phyloP scores from a whole-genome alignment of 2,888 invertebrate genomes.

The Unio delphinus region DNA sequence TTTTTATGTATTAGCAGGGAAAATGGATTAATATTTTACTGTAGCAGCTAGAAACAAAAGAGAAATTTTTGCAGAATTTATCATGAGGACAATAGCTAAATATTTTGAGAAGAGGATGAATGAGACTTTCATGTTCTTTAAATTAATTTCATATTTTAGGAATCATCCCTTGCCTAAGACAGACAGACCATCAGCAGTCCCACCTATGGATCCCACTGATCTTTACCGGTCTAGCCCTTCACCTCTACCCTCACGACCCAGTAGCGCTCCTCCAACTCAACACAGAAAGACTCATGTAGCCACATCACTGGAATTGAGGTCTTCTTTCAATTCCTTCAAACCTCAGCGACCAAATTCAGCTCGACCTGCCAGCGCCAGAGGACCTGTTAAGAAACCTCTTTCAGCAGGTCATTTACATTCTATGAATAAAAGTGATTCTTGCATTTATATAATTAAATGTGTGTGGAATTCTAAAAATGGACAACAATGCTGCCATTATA shows the following conservation, averaged over 20 bases:
- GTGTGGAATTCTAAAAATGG: no score
- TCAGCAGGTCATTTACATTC: conserved; percentile 23
- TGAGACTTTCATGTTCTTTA: no score
- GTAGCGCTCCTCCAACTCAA: conserved; percentile 38
- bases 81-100: no score
- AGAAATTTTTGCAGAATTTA: no score
- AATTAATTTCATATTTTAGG: conserved; percentile 25
- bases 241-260: conserved; percentile 36
- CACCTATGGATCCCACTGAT: conserved; percentile 47
- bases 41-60: no score
- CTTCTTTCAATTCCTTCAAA: conserved; percentile 8
- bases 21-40: no score
- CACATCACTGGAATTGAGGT: conserved; percentile 26
- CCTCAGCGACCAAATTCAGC: conserved; percentile 18
- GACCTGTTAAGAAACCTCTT: conserved; percentile 19
- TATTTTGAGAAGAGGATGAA: no score
- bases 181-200: conserved; percentile 50
- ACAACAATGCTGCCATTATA: no score
- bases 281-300: conserved; percentile 18
- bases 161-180: conserved; percentile 41
- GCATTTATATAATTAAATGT: no score
- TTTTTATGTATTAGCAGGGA: no score
- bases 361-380: conserved; percentile 12
- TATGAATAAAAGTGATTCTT: no score
- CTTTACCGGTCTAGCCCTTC: conserved; percentile 43